Percentiles rank a stretch among this genome's conserved stretches.
Conservation (phyloP, 2,888 invertebrate species). For the Folsomia candida region DNA sequence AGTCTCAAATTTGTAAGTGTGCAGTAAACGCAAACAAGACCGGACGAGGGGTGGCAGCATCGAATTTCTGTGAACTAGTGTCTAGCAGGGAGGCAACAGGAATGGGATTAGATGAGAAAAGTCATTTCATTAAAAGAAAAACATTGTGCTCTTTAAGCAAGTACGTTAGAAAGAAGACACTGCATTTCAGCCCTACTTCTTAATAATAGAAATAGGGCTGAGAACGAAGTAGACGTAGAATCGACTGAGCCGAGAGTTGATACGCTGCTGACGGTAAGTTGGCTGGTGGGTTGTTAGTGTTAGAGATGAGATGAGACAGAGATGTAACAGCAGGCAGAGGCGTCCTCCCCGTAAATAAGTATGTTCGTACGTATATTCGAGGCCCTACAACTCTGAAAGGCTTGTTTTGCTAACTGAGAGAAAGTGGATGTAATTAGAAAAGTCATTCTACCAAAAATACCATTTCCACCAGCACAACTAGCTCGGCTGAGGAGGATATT, state of each 20-base stretch:
- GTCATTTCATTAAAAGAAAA: conserved; percentile 22
- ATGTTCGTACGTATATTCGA: not conserved
- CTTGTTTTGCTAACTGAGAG: conserved; percentile 8
- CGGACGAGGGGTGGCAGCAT: not conserved
- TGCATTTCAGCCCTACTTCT: not conserved
- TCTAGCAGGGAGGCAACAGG: not conserved
- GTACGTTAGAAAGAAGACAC: not conserved
- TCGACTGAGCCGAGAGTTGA: not conserved
- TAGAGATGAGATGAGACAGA: not conserved
- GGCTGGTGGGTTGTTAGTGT: not conserved
- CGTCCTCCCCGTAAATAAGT: too few species aligned
- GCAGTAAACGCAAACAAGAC: not conserved
- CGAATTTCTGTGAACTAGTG: not conserved
- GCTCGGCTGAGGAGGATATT: not conserved
- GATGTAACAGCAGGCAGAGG: not conserved
- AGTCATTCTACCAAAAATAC: conserved; percentile 34
- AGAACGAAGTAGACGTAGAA: not conserved
- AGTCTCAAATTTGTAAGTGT: not conserved
- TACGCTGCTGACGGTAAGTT: not conserved
- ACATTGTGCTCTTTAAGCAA: not conserved
- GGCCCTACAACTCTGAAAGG: not conserved
- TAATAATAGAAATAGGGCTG: not conserved
- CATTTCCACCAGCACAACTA: conserved; percentile 20
- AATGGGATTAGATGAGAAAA: conserved; percentile 15
- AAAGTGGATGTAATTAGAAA: conserved; percentile 38